Base-by-base conservation (phyloP, 2,113 vertebrate genomes). In the Hyaena hyaena region DNA sequence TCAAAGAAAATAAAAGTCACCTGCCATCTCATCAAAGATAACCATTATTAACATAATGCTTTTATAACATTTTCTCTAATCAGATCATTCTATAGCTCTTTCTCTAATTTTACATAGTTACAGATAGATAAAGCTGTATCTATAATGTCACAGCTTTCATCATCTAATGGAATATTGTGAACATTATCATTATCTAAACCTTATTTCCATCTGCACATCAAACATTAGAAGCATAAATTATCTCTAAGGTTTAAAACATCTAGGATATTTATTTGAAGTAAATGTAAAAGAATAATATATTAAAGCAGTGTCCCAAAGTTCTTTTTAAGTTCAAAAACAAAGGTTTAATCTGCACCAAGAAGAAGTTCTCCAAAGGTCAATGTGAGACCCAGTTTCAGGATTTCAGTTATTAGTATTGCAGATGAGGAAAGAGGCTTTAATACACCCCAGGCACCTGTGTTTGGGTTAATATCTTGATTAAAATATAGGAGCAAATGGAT, bases 161-260 rank as follows among this genome's bases (percentile, higher is more conserved):
- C 58, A 61, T 88, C 68, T 76, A 81, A 89, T 10, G 69, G 55
- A 88, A 55, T 93, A 68, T 65, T n/a, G 31, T 81, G 81, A 88
- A 35, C 6, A 69, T 26, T 94, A 23, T 61, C 58, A 61, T 61
- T 61, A 61, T 61, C 24, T 87, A 93, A 95, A 83, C 71, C 55
- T 81, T 83, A 87, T 95, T 93, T 95, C 79, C 21, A 92, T 61
- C 74, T 94, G 73, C 15, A 79, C n/a, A 85, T 61, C 71, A 96
- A n/a, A 93, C 81, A 83, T 79, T 87, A 89, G 79, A 97, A 94
- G 58, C 61, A 79, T 95, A 90, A 43, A 73, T 89, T 85, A 77
- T 88, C 28, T 28, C 85, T 66, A 43, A 65, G 43, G 33, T 90
- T 90, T 80, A 82, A 92, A 90, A 80, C 43, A 79, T 88, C 12